A percentile compares a stretch with the other conserved stretches of the same genome.
Conservation (phyloP, 2,797 vertebrate species). For the Artibeus lituratus region DNA sequence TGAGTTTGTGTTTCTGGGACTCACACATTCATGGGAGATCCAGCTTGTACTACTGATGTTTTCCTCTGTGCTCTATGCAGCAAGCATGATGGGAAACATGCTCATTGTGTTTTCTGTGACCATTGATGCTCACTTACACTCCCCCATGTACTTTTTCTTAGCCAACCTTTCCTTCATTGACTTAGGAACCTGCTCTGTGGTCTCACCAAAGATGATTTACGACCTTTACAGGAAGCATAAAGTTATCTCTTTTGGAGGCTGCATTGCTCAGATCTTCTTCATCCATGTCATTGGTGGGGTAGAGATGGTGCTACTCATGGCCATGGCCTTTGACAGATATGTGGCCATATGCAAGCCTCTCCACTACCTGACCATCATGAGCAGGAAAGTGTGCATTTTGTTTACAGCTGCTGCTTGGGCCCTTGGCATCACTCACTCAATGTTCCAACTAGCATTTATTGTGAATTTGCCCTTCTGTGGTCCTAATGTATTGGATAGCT, state of each 20-base stretch:
- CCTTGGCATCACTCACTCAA: conserved; percentile 42
- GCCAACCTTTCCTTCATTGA: conserved; percentile 59
- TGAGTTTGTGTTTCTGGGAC: conserved; percentile 61
- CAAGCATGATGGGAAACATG: conserved; percentile 44
- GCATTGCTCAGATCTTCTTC: conserved; percentile 63
- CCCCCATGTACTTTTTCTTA: conserved; percentile 55
- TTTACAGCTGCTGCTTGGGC: conserved; percentile 49
- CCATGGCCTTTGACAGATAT: conserved; percentile 66
- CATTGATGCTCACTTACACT: conserved; percentile 26
- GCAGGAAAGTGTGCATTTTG: neutral
- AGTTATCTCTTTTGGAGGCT: conserved; percentile 58
- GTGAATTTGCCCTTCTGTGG: conserved; percentile 56
- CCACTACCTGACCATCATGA: conserved; percentile 54
- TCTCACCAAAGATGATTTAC: conserved; percentile 46
- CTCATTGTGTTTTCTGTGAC: conserved; percentile 58
- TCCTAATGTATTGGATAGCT: conserved; percentile 45
- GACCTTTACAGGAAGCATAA: conserved; percentile 35
- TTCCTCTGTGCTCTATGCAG: conserved; percentile 43
- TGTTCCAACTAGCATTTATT: conserved; percentile 47
- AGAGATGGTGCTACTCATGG: conserved; percentile 58
- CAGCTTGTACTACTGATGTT: conserved; percentile 48
- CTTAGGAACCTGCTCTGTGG: conserved; percentile 51
- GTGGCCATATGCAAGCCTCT: conserved; percentile 56
- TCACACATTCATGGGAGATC: neutral
- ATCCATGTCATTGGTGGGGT: conserved; percentile 46